Base-by-base conservation (phyloP, 2,797 vertebrate genomes). In the Chiroxiphia lanceolata region DNA sequence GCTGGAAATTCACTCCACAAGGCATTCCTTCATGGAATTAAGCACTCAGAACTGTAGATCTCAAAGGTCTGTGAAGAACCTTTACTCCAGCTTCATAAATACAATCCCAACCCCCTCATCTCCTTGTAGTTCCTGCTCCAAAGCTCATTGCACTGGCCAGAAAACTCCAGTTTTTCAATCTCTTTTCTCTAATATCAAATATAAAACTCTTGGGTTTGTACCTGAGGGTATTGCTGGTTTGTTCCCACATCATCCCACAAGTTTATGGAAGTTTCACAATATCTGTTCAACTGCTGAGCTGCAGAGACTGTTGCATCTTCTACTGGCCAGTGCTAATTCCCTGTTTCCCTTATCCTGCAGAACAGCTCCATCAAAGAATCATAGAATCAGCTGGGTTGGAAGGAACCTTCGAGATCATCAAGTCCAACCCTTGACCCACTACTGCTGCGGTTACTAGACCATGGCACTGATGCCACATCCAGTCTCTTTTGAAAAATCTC, bases 341-440 rank as follows among this genome's bases (percentile, higher is more conserved):
- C 4, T 13, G 56, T 4, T 25, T 14, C 13, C 31, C 14, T 53
- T 25, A 31, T 20, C 33, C 82, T 31, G 21, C 23, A 54, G 70
- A 77, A 45, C 0, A 1, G 6, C 51, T 11, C 29, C 33, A 77
- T n/a, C n/a, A n/a, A n/a, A n/a, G n/a, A n/a, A n/a, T n/a, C n/a
- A n/a, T n/a, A n/a, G n/a, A n/a, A n/a, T n/a, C n/a, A n/a, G n/a
- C n/a, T n/a, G n/a, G n/a, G n/a, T n/a, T n/a, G n/a, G n/a, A n/a
- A n/a, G n/a, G n/a, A n/a, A n/a, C n/a, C n/a, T n/a, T n/a, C n/a
- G n/a, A n/a, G n/a, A n/a, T n/a, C n/a, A n/a, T n/a, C n/a, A n/a
- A n/a, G n/a, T n/a, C n/a, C n/a, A n/a, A n/a, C n/a, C n/a, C n/a
- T n/a, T n/a, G n/a, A n/a, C n/a, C n/a, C n/a, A n/a, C n/a, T n/a